Conservation (phyloP, 2,797 vertebrate genomes). For the Tauraco hartlaubi region DNA sequence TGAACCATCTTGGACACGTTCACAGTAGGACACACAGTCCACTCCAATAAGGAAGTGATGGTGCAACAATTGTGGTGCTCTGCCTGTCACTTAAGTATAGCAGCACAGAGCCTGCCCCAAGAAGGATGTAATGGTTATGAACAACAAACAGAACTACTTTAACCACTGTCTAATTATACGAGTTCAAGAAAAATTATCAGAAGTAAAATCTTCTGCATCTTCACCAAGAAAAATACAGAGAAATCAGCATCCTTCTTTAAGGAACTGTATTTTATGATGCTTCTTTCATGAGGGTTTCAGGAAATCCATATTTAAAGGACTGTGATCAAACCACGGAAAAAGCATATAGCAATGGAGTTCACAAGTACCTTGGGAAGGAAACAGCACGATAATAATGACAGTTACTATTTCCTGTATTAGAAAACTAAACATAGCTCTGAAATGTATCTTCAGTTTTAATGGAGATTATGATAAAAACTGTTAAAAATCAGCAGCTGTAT, state of each 20-base stretch:
- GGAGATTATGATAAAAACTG: conserved; percentile 28
- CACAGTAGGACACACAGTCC: not conserved
- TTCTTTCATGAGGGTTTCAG: conserved; percentile 60
- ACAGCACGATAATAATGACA: conserved; percentile 66
- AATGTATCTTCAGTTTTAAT: conserved; percentile 26
- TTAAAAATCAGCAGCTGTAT: conserved; percentile 15
- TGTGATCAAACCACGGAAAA: conserved; percentile 31
- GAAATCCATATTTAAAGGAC: conserved; percentile 53
- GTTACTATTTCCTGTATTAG: conserved; percentile 74
- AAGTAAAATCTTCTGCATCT: not conserved
- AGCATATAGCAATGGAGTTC: conserved; percentile 20
- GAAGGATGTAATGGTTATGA: not conserved
- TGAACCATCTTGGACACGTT: not conserved
- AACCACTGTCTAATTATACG: not conserved
- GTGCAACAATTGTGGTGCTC: not conserved
- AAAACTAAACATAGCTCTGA: conserved; percentile 65
- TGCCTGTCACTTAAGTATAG: not conserved
- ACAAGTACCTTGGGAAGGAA: conserved; percentile 69
- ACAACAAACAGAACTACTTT: not conserved
- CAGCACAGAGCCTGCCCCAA: not conserved
- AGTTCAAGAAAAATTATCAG: not conserved
- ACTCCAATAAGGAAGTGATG: not conserved
- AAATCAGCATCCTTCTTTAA: not conserved
- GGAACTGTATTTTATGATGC: not conserved
- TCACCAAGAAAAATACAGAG: not conserved